Conservation (phyloP, 1,140 invertebrate species). For the Drosophila arizonae region DNA sequence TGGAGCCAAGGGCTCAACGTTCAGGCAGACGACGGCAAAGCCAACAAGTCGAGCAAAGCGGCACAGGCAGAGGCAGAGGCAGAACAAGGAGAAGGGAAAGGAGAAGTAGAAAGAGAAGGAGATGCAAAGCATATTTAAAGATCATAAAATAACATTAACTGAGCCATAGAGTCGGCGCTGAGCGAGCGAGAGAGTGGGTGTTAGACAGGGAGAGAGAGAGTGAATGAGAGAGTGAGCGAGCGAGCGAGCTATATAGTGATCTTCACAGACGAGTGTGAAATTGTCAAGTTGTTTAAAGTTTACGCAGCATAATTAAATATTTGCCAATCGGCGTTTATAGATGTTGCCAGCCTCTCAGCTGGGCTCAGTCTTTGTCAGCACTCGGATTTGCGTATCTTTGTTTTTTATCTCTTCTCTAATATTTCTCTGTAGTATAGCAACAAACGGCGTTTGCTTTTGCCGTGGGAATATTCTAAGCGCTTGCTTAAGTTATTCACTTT, state of each 20-base stretch:
- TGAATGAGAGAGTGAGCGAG: not conserved
- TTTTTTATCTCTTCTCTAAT: conserved; percentile 32
- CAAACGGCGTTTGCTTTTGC: conserved; percentile 40
- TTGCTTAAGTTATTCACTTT: conserved; percentile 16
- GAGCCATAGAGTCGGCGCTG: conserved; percentile 27
- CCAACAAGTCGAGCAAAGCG: conserved; percentile 73
- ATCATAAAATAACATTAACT: conserved; percentile 75
- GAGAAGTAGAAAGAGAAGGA: not conserved
- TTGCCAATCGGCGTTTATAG: conserved; percentile 81
- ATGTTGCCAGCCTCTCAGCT: conserved; percentile 61
- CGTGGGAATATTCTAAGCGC: conserved; percentile 73
- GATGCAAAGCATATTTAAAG: conserved; percentile 62
- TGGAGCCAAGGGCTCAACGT: conserved; percentile 57
- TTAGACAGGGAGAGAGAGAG: conserved; percentile 5
- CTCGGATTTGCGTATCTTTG: conserved; percentile 26
- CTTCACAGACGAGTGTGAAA: conserved; percentile 78
- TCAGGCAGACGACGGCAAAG: conserved; percentile 51
- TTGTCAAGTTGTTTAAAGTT: conserved; percentile 81
- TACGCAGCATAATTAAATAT: conserved; percentile 80
- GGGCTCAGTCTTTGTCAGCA: conserved; percentile 3
- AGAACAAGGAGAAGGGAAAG: not conserved
- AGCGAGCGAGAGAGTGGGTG: conserved; percentile 1
- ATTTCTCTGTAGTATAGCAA: conserved; percentile 55
- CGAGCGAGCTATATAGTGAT: conserved; percentile 23
- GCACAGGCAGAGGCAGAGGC: not conserved